Base-by-base conservation (phyloP, 2,888 invertebrate genomes). In the Pachycephus smyrnensis region DNA sequence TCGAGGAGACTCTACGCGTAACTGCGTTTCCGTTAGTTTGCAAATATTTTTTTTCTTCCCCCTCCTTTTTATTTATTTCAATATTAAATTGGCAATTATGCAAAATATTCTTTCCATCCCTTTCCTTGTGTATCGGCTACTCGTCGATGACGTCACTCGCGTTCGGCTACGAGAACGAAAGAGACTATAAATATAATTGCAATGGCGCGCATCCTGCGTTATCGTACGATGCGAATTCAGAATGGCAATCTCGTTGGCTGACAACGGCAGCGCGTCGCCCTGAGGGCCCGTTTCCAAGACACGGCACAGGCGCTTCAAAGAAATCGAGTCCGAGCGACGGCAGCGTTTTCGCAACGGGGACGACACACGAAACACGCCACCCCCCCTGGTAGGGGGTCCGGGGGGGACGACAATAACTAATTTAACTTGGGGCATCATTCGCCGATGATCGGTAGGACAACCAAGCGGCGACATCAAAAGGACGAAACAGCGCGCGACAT, bases 351-450 rank as follows among this genome's bases (percentile, higher is more conserved):
- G 73, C 40, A 40, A 6, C 73, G 75, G 68, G 37, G 69, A 77
- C 74, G 69, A 78, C 69, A 68, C 76, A 73, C 78, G 77, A 68
- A 73, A 77, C 76, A 23, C 23, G 55, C 4, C 37, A 12, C 15
- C 12, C 36, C 12, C 12, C 36, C 1, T 12, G 15, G 6, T 4
- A 23, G 9, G 23, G 9, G 23, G 30, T 68, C 73, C 23, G 68
- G 69, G 69, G 37, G 71, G 76, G 76, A 80, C 84, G 81, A 81
- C 84, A 84, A 85, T 85, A 86, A 84, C 85, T 85, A 85, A 85
- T 86, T 84, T 81, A 83, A 79, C 79, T 81, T 77, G 75, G 78
- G 76, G 75, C 76, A 73, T 36, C 77, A 74, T 69, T 33, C 33
- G 35, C n/a, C 74, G 36, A 33, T 73, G 33, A 23, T 32, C 33